Evolutionary conservation across 1,140 invertebrate genomes (phyloP), one percentile per base, ranked within the genome.

Genomic region (Acromyrmex echinatior): DNA sequence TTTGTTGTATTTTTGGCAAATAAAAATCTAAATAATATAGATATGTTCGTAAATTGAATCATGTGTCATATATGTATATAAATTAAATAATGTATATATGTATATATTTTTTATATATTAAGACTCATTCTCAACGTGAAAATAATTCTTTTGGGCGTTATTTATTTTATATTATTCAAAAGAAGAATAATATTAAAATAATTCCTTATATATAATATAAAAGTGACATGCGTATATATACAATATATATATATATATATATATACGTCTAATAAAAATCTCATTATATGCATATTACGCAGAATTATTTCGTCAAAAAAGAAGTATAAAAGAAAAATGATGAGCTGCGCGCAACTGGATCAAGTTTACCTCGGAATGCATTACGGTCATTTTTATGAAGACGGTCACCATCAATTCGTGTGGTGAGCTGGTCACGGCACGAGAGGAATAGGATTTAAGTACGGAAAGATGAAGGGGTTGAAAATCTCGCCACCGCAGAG

Each of bases 401-500:
- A 86, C 88, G 87, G 89, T 91, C 86, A 87, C 86, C 91, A 92
- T 92, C 91, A 89, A 92, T 92, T 92, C 89, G 88, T 53, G 62
- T 62, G 78, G 68, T 66, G 77, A 81, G 82, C 87, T 88, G 85
- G 88, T 86, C 86, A 90, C 80, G 88, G 87, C 79, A 91, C 76
- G 74, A 63, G 35, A 80, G 28, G 78, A 58, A 65, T 87, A 85
- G 76, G 71, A 76, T 63, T 71, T 68, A 86, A 77, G 82, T 86
- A 86, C 65, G 81, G 45, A 63, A 82, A 90, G 91, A 91, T 85
- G 86, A 93, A 92, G 90, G 91, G 91, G 89, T 92, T 90, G 92
- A 90, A 92, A 93, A 93, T 93, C 92, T 93, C 91, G 89, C 79
- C 86, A 56, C 89, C 81, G 74, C 82, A 87, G 85, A 90, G 88